These are phyloP conservation scores for Heterodera carotae DNA, from an alignment of 1,140 invertebrate species.

Conservation along the genomic window DNA sequence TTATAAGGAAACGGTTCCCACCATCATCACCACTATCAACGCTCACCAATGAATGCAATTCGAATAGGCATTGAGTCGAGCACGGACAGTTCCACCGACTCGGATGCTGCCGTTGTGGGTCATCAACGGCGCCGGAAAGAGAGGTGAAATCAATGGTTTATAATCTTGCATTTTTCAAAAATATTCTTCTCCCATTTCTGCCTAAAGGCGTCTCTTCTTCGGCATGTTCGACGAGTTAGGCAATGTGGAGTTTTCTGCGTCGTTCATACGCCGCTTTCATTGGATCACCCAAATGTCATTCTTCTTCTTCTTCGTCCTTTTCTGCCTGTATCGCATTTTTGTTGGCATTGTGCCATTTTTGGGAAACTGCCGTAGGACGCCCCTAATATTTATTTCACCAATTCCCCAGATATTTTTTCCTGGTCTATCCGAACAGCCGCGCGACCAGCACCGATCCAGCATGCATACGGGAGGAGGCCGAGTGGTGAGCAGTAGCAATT, in stretches of 20 bases:
- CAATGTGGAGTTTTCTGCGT: slow-evolving; percentile 48
- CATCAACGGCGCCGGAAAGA: slow-evolving; percentile 1
- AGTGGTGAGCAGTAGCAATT: slow-evolving; percentile 19
- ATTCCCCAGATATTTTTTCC: slow-evolving; percentile 62
- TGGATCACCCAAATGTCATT: slow-evolving; percentile 63
- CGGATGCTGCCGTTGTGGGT: neutral
- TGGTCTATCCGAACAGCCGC: slow-evolving; percentile 62
- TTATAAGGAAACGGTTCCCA: too few species aligned
- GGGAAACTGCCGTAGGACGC: too few species aligned
- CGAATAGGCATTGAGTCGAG: slow-evolving; percentile 28
- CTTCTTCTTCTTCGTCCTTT: slow-evolving; percentile 61
- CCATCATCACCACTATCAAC: neutral
- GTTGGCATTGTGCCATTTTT: too few species aligned
- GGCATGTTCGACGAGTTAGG: slow-evolving; percentile 37
- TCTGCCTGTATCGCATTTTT: slow-evolving; percentile 12
- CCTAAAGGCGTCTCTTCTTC: slow-evolving; percentile 24
- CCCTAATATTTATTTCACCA: neutral
- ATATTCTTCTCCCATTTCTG: slow-evolving; percentile 2
- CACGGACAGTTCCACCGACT: neutral
- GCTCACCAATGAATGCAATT: slow-evolving; percentile 25
- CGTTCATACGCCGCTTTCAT: slow-evolving; percentile 61
- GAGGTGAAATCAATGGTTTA: slow-evolving; percentile 3
- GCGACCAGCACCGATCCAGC: slow-evolving; percentile 53
- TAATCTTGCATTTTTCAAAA: neutral
- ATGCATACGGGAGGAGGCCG: slow-evolving; percentile 40